A percentile compares a stretch with the other conserved stretches of the same genome.
Conservation (phyloP, 1,140 invertebrate species). For the Plodia interpunctella region DNA sequence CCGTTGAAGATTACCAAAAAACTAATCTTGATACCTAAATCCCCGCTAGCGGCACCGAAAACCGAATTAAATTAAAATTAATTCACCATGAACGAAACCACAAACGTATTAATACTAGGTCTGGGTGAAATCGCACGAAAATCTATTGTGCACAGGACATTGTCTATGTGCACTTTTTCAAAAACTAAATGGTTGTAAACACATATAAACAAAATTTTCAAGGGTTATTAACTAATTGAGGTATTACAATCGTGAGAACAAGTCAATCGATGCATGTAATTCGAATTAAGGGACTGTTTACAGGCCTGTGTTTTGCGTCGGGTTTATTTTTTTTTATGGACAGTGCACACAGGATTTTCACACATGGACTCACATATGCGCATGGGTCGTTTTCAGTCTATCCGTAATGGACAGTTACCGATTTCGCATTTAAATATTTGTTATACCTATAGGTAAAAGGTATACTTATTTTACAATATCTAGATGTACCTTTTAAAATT, state of each 20-base stretch:
- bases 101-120: slow-evolving; percentile 32
- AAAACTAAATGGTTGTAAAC: slow-evolving; percentile 47
- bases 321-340: slow-evolving; percentile 48
- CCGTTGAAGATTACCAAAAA: too few species aligned
- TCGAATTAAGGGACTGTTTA: slow-evolving; percentile 71
- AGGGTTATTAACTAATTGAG: slow-evolving; percentile 69
- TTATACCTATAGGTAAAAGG: too few species aligned
- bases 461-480: too few species aligned
- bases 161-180: slow-evolving; percentile 45
- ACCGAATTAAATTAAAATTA: slow-evolving; percentile 21
- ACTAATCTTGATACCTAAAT: too few species aligned
- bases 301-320: slow-evolving; percentile 44
- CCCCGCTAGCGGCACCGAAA: background rate
- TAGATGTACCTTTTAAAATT: too few species aligned
- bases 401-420: slow-evolving; percentile 5
- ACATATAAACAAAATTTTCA: slow-evolving; percentile 54
- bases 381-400: slow-evolving; percentile 34
- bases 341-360: slow-evolving; percentile 55
- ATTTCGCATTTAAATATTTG: slow-evolving; percentile 19
- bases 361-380: slow-evolving; percentile 56
- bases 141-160: slow-evolving; percentile 48
- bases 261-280: slow-evolving; percentile 65
- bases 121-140: slow-evolving; percentile 39
- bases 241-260: slow-evolving; percentile 64
- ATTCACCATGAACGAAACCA: slow-evolving; percentile 35